These are phyloP conservation scores for Nephrotoma appendiculata DNA, from an alignment of 2,888 invertebrate species.

Conservation along the genomic window DNA sequence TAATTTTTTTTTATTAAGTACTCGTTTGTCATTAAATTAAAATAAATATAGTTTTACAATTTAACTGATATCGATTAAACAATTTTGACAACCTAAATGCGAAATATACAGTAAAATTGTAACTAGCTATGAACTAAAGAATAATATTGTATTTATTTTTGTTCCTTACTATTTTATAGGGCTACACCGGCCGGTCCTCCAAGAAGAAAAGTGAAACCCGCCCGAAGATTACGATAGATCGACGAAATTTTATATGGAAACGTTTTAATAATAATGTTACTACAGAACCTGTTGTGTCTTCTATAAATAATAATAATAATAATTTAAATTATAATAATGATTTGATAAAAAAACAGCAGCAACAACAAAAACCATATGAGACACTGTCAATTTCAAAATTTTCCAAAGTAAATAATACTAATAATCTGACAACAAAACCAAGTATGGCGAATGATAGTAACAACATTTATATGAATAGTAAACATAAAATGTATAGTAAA, in stretches of 20 bases:
- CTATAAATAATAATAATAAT: not conserved
- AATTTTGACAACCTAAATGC: too few relatives aligned
- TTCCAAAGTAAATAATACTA: not conserved
- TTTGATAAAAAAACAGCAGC: not conserved
- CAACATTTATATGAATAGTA: not conserved
- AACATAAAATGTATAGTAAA: not conserved
- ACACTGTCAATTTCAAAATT: not conserved
- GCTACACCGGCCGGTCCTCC: conserved; percentile 15
- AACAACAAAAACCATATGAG: not conserved
- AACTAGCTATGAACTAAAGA: not conserved
- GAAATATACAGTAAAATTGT: too few relatives aligned
- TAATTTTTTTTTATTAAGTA: not conserved
- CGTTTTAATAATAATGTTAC: not conserved
- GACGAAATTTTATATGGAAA: not conserved
- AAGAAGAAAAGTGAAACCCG: conserved; percentile 26
- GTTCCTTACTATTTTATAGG: not conserved
- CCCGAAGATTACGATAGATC: conserved; percentile 28
- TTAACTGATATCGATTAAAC: not conserved
- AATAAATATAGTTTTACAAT: not conserved
- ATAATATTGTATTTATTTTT: not conserved
- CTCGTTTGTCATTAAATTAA: too few relatives aligned
- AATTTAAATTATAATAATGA: not conserved
- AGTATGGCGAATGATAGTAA: not conserved
- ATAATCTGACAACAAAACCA: not conserved
- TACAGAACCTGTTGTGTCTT: not conserved